A percentile compares a stretch with the other conserved stretches of the same genome.
Evolutionary conservation across 2,113 vertebrate species (phyloP).

Genomic region (Diglossa brunneiventris): DNA sequence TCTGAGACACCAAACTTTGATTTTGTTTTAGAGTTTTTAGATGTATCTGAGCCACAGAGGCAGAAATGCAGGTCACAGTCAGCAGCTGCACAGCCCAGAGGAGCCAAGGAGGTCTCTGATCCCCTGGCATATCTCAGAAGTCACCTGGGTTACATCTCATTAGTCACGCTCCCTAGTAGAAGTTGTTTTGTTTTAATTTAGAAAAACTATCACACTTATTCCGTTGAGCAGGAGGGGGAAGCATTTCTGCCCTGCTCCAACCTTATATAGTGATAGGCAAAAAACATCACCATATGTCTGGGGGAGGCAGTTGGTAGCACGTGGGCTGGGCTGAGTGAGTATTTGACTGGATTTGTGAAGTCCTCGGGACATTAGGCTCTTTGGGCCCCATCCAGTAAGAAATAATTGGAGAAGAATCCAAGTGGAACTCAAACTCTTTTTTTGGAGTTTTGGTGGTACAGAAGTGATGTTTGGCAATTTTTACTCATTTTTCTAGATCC

Average conservation of each 20-base stretch:
- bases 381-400: constrained; percentile 25
- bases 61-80: background rate
- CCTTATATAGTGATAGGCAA: constrained; percentile 53
- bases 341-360: constrained; percentile 52
- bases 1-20: accelerated
- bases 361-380: background rate
- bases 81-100: accelerated
- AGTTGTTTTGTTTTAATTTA: constrained; percentile 70
- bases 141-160: background rate
- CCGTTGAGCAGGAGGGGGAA: constrained; percentile 34
- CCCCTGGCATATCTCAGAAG: background rate
- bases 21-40: background rate
- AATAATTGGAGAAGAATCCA: background rate
- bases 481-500: background rate
- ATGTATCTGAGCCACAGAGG: background rate
- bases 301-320: constrained; percentile 62
- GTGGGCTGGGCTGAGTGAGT: constrained; percentile 59
- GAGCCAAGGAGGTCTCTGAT: background rate
- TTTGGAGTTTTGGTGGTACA: background rate
- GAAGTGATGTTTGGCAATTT: background rate
- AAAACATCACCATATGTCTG: constrained; percentile 70
- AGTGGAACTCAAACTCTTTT: background rate
- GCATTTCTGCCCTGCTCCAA: constrained; percentile 47
- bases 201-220: constrained; percentile 68
- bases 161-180: constrained; percentile 52